Conservation (phyloP, 2,797 vertebrate genomes). For the Garrulus glandarius region DNA sequence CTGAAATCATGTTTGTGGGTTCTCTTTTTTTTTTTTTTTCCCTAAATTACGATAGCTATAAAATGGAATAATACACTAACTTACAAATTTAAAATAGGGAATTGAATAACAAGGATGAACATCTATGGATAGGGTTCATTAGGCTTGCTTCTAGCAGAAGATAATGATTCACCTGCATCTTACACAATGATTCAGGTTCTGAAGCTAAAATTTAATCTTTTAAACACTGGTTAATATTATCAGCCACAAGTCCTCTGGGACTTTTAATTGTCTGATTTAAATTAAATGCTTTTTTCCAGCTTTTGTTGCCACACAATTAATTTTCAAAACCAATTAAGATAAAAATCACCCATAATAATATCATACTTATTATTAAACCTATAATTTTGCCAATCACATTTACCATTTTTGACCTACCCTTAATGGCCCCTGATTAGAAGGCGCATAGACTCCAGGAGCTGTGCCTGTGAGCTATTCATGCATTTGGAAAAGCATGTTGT, state of each 20-base stretch:
- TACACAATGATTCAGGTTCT: conserved; percentile 41
- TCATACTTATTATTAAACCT: conserved; percentile 54
- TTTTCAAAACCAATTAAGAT: conserved; percentile 76
- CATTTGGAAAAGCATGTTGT: conserved; percentile 12
- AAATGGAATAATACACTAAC: neutral
- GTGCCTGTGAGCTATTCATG: neutral
- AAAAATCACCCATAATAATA: conserved; percentile 68
- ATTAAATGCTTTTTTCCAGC: conserved; percentile 57
- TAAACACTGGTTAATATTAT: conserved; percentile 60
- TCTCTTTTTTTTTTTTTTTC: neutral
- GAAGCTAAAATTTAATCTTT: conserved; percentile 58
- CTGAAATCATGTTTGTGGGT: neutral
- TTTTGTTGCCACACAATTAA: conserved; percentile 72
- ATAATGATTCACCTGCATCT: conserved; percentile 36
- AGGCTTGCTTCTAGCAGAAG: conserved; percentile 16
- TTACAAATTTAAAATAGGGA: neutral
- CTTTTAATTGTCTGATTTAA: conserved; percentile 66
- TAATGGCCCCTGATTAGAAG: conserved; percentile 47
- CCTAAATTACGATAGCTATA: neutral
- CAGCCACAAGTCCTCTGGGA: conserved; percentile 12
- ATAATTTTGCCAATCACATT: conserved; percentile 55
- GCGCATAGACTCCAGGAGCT: neutral
- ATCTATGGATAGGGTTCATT: neutral
- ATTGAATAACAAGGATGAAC: neutral
- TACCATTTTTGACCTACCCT: conserved; percentile 53